These are phyloP conservation scores for Diaphora mendica DNA, from an alignment of 2,888 invertebrate genomes.

Conservation along the genomic window DNA sequence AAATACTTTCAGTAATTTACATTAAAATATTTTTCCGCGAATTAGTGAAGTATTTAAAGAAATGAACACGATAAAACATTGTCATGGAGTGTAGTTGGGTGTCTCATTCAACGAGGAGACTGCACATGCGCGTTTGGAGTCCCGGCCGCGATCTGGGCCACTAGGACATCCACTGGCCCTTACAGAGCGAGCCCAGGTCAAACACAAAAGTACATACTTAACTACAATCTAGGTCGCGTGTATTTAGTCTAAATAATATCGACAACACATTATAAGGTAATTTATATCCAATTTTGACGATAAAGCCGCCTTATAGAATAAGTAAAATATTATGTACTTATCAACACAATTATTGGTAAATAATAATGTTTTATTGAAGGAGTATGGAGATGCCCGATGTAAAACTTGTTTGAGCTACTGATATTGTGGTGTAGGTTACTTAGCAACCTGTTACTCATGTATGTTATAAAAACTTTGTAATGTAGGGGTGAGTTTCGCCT, in stretches of 20 bases:
- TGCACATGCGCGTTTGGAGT: conserved; percentile 71
- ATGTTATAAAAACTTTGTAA: not conserved
- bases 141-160: conserved; percentile 69
- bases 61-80: conserved; percentile 34
- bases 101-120: conserved; percentile 58
- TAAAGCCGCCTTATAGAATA: conserved; percentile 3
- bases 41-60: conserved; percentile 35
- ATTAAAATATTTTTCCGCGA: conserved; percentile 24
- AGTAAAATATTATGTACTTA: no score
- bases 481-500: conserved; percentile 1
- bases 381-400: not conserved
- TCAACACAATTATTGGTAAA: no score
- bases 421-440: conserved; percentile 26
- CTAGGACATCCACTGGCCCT: conserved; percentile 79
- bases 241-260: conserved; percentile 40
- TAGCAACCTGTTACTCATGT: conserved; percentile 41
- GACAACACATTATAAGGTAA: conserved; percentile 29
- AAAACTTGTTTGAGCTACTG: not conserved
- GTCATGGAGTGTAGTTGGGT: conserved; percentile 44
- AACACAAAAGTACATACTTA: conserved; percentile 52
- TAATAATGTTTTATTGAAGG: not conserved
- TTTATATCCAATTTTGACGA: conserved; percentile 13
- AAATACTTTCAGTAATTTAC: not conserved
- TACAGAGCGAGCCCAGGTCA: conserved; percentile 64
- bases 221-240: conserved; percentile 68